Evolutionary conservation across 2,113 vertebrate genomes (phyloP), one percentile per base, ranked within the genome.

Genomic region (Ciconia maguari): DNA sequence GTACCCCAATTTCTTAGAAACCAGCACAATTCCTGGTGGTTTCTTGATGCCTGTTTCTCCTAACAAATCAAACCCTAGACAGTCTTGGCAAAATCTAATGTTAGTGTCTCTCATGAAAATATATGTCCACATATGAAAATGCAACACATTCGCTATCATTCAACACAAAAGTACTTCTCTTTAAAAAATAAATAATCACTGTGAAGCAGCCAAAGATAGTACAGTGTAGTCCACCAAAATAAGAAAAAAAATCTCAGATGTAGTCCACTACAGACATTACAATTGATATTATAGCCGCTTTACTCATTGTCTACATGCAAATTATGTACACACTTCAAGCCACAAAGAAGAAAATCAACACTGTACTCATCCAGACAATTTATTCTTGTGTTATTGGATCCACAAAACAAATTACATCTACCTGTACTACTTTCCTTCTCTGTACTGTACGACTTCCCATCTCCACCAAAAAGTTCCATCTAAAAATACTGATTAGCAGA

Each of bases 291-390:
- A 18, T 1, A 68, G 11, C 13, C 29, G 22, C 30, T 79, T 84
- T 70, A 68, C 22, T 89, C 30, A 55, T 14, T 64, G 61, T 22
- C 34, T 69, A 16, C 1, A 1, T n/a, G 34, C 61, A 79, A 91
- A 64, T 55, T 29, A 42, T 0, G 8, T 10, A 83, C 70, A 76
- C 36, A 14, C 70, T 84, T 95, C 68, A 48, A 90, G 71, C 68
- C 89, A 91, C 75, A 72, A 93, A 83, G 65, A 83, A 96, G 86
- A 93, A 87, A 96, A 95, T 55, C 83, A 95, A 87, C 58, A 20
- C 54, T 90, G 49, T 62, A 71, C 21, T 92, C 65, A 95, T 87
- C 87, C 88, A 93, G 81, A 86, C 62, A 51, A 93, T n/a, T 62
- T 38, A 38, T 70, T 93, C 52, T 21, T 49, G 6, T 65, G 9